Evolutionary conservation across 2,113 vertebrate species (phyloP), one percentile per base, ranked within the genome.

Genomic region (Urocitellus parryii): DNA sequence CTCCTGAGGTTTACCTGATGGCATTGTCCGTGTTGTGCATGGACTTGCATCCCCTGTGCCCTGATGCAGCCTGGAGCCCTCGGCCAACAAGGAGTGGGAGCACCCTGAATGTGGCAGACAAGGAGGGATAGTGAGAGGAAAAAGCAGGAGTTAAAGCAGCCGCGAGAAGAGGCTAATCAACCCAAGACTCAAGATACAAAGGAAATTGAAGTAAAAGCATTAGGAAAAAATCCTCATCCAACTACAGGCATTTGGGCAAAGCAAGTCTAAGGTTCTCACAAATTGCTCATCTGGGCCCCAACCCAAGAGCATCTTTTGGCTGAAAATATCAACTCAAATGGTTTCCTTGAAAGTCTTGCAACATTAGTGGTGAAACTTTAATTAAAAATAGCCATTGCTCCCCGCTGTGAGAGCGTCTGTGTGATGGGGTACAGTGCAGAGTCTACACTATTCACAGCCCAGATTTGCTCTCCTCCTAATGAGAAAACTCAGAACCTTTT

Each of bases 281-380:
- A 74, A 87, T 87, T 68, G 45, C 80, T 95, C 27, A 90, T 68
- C 61, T 95, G 48, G 24, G 27, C 37, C 74, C 78, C 37, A 85
- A 82, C 11, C n/a, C 61, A 79, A 85, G 29, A 89, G 61, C 27
- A 82, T 67, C 88, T 11, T 87, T 90, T 51, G 45, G 34, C 22
- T 77, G 67, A 77, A 86, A 90, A 58, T 92, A 68, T 53, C 80
- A 78, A 45, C 34, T 72, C 85, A 61, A 86, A 65, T 12, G 70
- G 88, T 88, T 53, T 80, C 65, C 45, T 53, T 81, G 51, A 77
- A 78, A 73, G 63, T 42, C 63, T 61, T 58, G 68, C 58, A 39
- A 61, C 68, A 37, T 78, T 37, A 94, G 61, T 9, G 29, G 12
- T 39, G 80, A 68, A 81, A 82, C 79, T 74, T 87, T 72, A 65